Conservation (phyloP, 2,797 vertebrate species). For the Argya squamiceps region DNA sequence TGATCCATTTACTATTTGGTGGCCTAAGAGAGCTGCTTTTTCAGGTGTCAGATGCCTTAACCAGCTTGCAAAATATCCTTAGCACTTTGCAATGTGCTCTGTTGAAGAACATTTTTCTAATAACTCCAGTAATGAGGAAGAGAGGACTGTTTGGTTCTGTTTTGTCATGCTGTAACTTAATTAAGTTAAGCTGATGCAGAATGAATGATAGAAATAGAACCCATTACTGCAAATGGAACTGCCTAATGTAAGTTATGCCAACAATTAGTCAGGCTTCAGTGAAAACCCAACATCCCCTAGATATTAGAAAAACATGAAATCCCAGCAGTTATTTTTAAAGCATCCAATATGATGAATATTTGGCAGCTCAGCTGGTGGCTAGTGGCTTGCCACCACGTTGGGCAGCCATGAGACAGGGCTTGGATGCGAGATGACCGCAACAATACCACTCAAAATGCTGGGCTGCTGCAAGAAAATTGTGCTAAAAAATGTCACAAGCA, state of each 20-base stretch:
- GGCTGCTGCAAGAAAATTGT: not conserved
- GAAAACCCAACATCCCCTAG: conserved; percentile 54
- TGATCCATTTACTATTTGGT: not conserved
- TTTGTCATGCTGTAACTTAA: conserved; percentile 30
- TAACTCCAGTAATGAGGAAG: conserved; percentile 6
- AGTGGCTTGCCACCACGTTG: conserved; percentile 1
- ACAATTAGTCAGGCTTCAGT: conserved; percentile 55
- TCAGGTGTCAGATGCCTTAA: not conserved
- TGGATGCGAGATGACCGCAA: conserved; percentile 35
- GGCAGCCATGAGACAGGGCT: conserved; percentile 5
- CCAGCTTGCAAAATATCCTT: conserved; percentile 3
- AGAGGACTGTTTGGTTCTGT: conserved; percentile 6
- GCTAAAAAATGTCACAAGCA: not conserved
- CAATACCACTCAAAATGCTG: not conserved
- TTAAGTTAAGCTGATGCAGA: conserved; percentile 50
- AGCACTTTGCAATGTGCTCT: not conserved
- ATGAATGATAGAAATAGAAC: conserved; percentile 55
- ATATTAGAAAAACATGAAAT: conserved; percentile 68
- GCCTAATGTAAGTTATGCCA: conserved; percentile 40
- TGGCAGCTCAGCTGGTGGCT: conserved; percentile 39
- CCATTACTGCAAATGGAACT: conserved; percentile 27
- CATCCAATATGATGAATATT: conserved; percentile 39
- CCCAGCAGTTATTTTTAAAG: conserved; percentile 55
- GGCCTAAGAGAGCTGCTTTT: not conserved
- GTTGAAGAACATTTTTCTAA: not conserved